Evolutionary conservation across 2,113 vertebrate species (phyloP).

Genomic region (Origma solitaria): DNA sequence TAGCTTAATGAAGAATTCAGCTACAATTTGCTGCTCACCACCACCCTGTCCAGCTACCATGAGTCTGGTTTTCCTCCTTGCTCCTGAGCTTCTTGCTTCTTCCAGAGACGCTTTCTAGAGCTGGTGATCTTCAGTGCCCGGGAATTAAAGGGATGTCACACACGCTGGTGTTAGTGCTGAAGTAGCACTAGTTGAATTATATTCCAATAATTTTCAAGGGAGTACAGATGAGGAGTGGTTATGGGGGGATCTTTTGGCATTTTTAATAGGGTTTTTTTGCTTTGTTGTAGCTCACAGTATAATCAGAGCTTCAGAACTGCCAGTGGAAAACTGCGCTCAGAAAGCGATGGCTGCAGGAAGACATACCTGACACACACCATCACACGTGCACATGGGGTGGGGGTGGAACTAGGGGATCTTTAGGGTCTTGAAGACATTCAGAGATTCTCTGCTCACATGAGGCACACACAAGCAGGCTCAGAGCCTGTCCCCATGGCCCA

Average conservation of each 20-base stretch:
- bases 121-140: not conserved
- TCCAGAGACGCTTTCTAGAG: not conserved
- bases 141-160: not conserved
- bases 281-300: not conserved
- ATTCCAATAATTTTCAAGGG: not conserved
- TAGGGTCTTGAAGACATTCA: not conserved
- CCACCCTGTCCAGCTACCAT: not conserved
- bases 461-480: not conserved
- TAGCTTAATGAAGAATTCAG: not conserved
- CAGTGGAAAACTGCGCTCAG: not conserved
- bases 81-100: not conserved
- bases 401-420: not conserved
- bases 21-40: not conserved
- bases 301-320: not conserved
- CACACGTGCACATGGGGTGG: not conserved
- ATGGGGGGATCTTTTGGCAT: not conserved
- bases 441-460: not conserved
- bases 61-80: not conserved
- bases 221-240: not conserved
- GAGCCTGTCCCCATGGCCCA: accelerated
- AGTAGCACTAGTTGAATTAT: not conserved
- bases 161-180: no score
- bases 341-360: not conserved
- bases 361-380: not conserved
- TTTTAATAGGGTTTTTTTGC: not conserved